phyloP scores from a whole-genome alignment of 2,113 vertebrate genomes.

The Thryonomys swinderianus region DNA sequence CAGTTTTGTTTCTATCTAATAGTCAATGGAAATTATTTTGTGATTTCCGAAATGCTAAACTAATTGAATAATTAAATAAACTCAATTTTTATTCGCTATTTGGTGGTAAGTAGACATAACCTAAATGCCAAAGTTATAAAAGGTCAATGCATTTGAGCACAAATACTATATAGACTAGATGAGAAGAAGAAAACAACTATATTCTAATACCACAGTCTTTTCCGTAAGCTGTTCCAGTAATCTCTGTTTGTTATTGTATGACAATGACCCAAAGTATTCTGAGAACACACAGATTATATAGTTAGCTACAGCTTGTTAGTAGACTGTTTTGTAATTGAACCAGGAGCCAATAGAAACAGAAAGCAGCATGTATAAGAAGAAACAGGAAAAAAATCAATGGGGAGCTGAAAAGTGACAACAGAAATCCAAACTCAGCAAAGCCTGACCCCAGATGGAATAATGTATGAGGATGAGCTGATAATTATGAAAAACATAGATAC shows the following conservation, averaged over 20 bases:
- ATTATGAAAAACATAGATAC: not conserved
- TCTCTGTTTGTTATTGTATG: not conserved
- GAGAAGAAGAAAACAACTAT: not conserved
- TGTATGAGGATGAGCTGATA: no score
- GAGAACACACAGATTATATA: not conserved
- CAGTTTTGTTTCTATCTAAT: not conserved
- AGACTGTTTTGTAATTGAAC: not conserved
- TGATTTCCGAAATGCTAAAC: not conserved
- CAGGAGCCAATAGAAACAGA: not conserved
- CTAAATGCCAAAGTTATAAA: not conserved
- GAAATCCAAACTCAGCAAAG: not conserved
- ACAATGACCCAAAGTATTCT: not conserved
- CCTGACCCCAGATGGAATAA: not conserved
- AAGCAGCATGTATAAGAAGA: not conserved
- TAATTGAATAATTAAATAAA: not conserved
- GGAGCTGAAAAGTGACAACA: not conserved
- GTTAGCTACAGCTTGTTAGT: not conserved
- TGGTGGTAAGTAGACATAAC: not conserved
- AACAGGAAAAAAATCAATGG: not conserved
- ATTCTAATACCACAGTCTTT: not conserved
- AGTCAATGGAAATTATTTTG: not conserved
- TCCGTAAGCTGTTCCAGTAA: not conserved
- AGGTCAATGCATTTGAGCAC: not conserved
- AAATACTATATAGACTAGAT: not conserved
- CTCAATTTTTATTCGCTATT: not conserved